Evolutionary conservation across 2,888 invertebrate genomes (phyloP), one percentile per base, ranked within the genome.

Genomic region (Drosophila pseudotakahashii): DNA sequence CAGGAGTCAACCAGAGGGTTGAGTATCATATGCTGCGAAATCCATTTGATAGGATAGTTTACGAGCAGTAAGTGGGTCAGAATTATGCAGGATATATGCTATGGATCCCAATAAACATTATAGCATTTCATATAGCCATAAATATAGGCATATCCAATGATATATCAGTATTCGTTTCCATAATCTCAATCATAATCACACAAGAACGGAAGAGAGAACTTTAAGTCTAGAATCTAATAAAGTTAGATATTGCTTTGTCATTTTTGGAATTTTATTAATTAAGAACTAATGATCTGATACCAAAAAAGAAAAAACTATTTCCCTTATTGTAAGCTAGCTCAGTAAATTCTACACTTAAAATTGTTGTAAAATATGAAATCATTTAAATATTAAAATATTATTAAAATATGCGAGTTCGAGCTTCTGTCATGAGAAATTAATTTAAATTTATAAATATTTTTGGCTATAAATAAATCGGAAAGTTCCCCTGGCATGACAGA

Each of bases 11-110:
- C 16, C 37, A 61, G 53, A 42, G 54, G 50, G 34, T 36, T 51
- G 59, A 19, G 48, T 16, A 37, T 45, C 54, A 44, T 60, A 34
- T 54, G 42, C 41, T 26, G 39, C 10, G 42, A 51, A 61, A 50
- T 32, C 36, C 36, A 36, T 50, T 66, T 86, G 83, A 81, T 81
- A 67, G 39, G 78, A 78, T 83, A 68, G 74, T 81, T 81, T 81
- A 81, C 81, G 76, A 13, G 11, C 68, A n/a, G 44, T 81, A 83
- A 87, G 72, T 86, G 84, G 81, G 87, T 81, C 87, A 76, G 54
- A 85, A 85, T 68, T 69, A 66, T 66, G 53, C 48, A 63, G 69
- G 48, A 76, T 70, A 68, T 67, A 14, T 34, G 34, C 23, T 26
- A 14, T 11, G n/a, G n/a, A 44, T 13, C n/a, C 9, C 1, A 30